Base-by-base conservation (phyloP, 1,140 invertebrate species). In the Bilobella aurantiaca region DNA sequence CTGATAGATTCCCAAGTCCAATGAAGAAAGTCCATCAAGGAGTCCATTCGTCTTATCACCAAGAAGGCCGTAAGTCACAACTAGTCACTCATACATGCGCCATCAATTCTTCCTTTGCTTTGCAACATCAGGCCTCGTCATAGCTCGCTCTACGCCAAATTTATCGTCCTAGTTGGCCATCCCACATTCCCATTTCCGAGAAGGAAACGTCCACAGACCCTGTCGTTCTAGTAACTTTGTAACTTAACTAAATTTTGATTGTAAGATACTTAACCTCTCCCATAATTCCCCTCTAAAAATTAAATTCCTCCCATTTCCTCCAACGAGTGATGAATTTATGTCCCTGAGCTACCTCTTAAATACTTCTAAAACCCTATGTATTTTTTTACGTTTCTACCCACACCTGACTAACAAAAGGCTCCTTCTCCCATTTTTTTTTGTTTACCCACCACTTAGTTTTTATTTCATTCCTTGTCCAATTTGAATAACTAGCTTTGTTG, bases 41-140 rank as follows among this genome's bases (percentile, higher is more conserved):
- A 53, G 49, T 53, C 49, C 49, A 53, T 53, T 53, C 49, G 49
- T 53, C 49, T 53, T 53, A 53, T 53, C 49, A 53, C 37, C 37
- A 42, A n/a, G n/a, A 42, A 42, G 37, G 37, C 37, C 12, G 49
- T 53, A 53, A 53, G 49, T 53, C 49, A 53, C 12, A 12, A 16
- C 23, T 16, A 53, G 12, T 16, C 49, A n/a, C 37, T 42, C 37
- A 53, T 53, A 53, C 49, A 53, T 53, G 49, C 49, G 49, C 49
- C 49, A 53, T 53, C 14, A 53, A 53, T 53, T 16, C 23, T 53
- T 23, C 14, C 49, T 53, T 53, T 12, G 49, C 37, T 42, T 42
- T 42, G 8, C 37, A 42, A 42, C 8, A 42, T 8, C 8, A 42
- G n/a, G 37, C 37, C 8, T n/a, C 37, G 8, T n/a, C n/a, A n/a